Percentiles rank a stretch among this genome's conserved stretches.
These are phyloP conservation scores for Odontothrips loti DNA, from an alignment of 2,888 invertebrate genomes.

Conservation along the genomic window DNA sequence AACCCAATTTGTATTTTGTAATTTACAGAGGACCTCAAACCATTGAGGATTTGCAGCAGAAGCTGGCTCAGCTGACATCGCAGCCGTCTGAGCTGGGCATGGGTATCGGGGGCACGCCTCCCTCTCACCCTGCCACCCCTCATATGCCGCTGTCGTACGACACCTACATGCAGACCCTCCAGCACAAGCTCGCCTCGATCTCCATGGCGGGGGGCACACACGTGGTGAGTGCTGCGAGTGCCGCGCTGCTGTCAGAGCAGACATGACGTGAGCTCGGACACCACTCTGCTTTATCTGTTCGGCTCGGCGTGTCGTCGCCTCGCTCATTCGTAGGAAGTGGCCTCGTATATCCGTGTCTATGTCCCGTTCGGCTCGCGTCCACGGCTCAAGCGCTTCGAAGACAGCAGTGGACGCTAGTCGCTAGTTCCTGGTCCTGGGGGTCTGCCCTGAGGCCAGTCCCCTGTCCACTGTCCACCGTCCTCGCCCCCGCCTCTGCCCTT, in stretches of 20 bases:
- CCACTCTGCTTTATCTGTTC: too few species aligned
- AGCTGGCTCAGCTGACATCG: conserved; percentile 53
- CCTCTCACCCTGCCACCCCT: conserved; percentile 60
- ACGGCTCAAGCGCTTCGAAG: too few species aligned
- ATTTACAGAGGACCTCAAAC: conserved; percentile 47
- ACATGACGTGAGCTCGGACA: too few species aligned
- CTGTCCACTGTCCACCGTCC: too few species aligned
- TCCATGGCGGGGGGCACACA: conserved; percentile 42
- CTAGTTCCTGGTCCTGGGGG: too few species aligned
- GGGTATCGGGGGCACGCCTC: conserved; percentile 45
- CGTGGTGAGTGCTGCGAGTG: not conserved
- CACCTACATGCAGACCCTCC: conserved; percentile 64
- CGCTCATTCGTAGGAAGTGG: too few species aligned
- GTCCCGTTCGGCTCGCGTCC: too few species aligned
- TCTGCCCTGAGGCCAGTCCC: too few species aligned
- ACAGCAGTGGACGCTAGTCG: too few species aligned
- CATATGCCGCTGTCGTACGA: conserved; percentile 62
- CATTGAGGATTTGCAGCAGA: conserved; percentile 56
- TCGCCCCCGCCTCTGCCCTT: too few species aligned
- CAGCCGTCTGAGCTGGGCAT: conserved; percentile 48
- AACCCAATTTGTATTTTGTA: not conserved
- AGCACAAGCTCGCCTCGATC: conserved; percentile 60
- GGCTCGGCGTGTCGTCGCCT: too few species aligned
- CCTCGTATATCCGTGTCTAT: too few species aligned
- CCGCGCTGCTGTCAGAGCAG: not conserved